Percentiles rank a stretch among this genome's conserved stretches.
Conservation (phyloP, 2,888 invertebrate genomes). For the Brachypterus glaber region DNA sequence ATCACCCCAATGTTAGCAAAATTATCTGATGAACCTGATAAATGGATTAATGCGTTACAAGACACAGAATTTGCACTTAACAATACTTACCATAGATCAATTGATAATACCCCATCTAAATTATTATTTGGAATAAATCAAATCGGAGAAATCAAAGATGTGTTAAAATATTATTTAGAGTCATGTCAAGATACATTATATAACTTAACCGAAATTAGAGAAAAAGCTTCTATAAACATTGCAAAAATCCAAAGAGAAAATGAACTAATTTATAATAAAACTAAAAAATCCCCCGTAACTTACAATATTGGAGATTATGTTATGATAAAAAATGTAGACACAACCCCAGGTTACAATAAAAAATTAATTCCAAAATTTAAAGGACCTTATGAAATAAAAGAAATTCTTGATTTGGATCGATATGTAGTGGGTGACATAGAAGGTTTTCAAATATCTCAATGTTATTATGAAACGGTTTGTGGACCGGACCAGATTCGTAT, state of each 20-base stretch:
- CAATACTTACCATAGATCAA: constrained; percentile 11
- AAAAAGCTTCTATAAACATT: constrained; percentile 14
- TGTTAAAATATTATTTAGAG: constrained; percentile 7
- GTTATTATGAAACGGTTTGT: constrained; percentile 14
- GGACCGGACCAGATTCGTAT: no score
- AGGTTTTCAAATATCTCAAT: constrained; percentile 18
- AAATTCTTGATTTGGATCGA: constrained; percentile 21
- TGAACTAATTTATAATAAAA: constrained; percentile 6
- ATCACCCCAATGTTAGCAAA: constrained; percentile 24
- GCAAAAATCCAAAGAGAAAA: constrained; percentile 14
- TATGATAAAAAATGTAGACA: constrained; percentile 18
- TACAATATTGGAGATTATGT: constrained; percentile 19
- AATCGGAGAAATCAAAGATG: constrained; percentile 10
- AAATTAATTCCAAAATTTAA: constrained; percentile 21
- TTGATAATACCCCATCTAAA: constrained; percentile 10
- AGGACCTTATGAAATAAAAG: constrained; percentile 21
- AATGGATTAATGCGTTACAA: constrained; percentile 18
- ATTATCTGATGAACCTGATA: constrained; percentile 13
- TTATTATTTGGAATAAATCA: constrained; percentile 16
- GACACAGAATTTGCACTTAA: constrained; percentile 14
- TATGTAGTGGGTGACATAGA: constrained; percentile 20
- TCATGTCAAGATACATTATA: background rate
- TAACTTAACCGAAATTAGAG: constrained; percentile 6
- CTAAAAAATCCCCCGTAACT: constrained; percentile 11
- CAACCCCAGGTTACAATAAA: constrained; percentile 18